Percentiles rank a stretch among this genome's conserved stretches.
phyloP scores from a whole-genome alignment of 2,888 invertebrate species.

The Aphidius colemani region DNA sequence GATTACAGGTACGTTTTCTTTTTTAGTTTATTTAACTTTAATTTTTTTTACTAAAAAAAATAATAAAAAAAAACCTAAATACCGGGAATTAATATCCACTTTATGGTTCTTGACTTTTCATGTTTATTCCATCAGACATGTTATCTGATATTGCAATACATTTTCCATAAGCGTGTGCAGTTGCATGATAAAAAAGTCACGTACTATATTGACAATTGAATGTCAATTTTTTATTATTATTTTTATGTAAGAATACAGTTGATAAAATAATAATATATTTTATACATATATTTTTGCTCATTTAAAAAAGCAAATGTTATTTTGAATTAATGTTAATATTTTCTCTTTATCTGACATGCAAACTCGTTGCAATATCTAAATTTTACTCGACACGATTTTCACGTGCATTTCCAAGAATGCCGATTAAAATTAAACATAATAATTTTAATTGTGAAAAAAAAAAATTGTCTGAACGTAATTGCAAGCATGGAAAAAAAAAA shows the following conservation, averaged over 20 bases:
- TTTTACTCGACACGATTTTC: conserved; percentile 8
- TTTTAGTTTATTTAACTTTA: too few relatives aligned
- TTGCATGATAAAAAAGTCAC: neutral
- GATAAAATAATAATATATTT: too few relatives aligned
- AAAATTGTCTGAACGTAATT: conserved; percentile 5
- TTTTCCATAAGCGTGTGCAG: neutral
- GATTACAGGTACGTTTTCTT: too few relatives aligned
- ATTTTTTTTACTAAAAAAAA: too few relatives aligned
- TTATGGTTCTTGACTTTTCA: conserved; percentile 18
- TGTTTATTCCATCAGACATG: conserved; percentile 10
- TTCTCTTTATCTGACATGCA: conserved; percentile 9
- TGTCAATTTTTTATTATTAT: too few relatives aligned
- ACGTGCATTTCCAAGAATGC: neutral
- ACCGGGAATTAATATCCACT: conserved; percentile 9
- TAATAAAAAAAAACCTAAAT: too few relatives aligned
- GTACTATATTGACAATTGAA: neutral
- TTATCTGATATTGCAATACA: neutral
- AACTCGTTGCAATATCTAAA: conserved; percentile 4
- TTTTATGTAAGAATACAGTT: too few relatives aligned
- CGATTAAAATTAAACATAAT: neutral
- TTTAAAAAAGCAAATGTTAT: too few relatives aligned
- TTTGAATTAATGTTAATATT: too few relatives aligned
- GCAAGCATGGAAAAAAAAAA: neutral
- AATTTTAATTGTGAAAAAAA: neutral
- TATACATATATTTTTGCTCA: too few relatives aligned